Evolutionary conservation across 2,113 vertebrate genomes (phyloP), one percentile per base, ranked within the genome.

Genomic region (Grus americana): DNA sequence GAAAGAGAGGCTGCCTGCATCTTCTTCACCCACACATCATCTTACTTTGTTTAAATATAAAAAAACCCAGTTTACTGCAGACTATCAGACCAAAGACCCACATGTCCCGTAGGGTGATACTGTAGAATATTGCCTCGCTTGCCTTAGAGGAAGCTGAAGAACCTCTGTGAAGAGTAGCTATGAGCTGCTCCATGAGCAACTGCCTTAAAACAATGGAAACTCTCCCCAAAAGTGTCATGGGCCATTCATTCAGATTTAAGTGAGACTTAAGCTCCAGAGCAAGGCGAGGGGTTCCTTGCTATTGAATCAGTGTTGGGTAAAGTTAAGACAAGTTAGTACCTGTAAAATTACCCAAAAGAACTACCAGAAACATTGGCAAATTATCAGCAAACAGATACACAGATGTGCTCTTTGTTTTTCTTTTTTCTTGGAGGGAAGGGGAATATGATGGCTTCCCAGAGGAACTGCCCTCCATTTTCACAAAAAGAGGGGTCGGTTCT

Each of bases 341-440:
- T 84, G 13, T 12, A 66, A 59, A 89, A 67, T 59, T n/a, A 71
- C 54, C 2, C 2, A 40, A 34, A 87, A 70, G 23, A 78, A 54
- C 34, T 10, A 54, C 34, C 17, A 52, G 26, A 49, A 79, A 40
- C 54, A 24, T 7, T 34, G 18, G 67, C 2, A n/a, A 90, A 79
- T 38, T 42, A 57, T 61, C 55, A 79, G 34, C 30, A 30, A 88
- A 16, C 30, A 73, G 44, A 49, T 10, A 88, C 23, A 26, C 11
- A 29, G 40, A 14, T 29, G 42, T 0, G 0, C 1, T 30, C 49
- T 15, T 26, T 52, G 34, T 40, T 82, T 27, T 38, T 24, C n/a
- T 44, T 79, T 32, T 34, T 81, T 52, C 32, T 67, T 67, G n/a
- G 29, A 46, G 17, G 9, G 15, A 80, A 92, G 20, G 42, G 30